Conservation (phyloP, 2,113 vertebrate genomes). For the Tachuris rubrigastra region DNA sequence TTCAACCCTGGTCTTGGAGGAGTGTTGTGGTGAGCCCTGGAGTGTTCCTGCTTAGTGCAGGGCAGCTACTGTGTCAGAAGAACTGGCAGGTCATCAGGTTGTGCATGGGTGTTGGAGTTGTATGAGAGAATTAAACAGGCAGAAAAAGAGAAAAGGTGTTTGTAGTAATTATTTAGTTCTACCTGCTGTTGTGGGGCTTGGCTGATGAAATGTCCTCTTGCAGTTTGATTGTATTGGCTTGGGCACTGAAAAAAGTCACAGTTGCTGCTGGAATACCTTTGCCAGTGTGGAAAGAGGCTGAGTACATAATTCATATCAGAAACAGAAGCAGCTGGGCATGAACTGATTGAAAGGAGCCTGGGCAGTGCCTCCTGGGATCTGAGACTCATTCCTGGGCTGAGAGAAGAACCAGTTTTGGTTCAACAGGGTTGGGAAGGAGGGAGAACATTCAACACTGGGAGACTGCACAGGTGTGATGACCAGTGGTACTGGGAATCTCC, state of each 20-base stretch:
- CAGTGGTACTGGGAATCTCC: no score
- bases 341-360: not conserved
- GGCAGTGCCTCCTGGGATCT: not conserved
- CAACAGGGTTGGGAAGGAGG: not conserved
- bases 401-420: not conserved
- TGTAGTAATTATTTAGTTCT: not conserved
- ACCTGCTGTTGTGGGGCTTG: not conserved
- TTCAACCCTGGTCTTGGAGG: not conserved
- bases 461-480: fast-evolving
- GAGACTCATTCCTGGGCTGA: fast-evolving
- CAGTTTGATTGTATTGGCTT: not conserved
- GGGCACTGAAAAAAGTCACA: not conserved
- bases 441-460: not conserved
- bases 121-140: not conserved
- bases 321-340: not conserved
- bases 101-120: not conserved
- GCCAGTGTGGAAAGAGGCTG: not conserved
- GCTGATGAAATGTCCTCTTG: not conserved
- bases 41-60: not conserved
- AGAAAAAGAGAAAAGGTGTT: not conserved
- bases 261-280: not conserved
- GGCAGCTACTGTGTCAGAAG: not conserved
- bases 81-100: not conserved
- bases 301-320: not conserved
- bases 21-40: not conserved